Evolutionary conservation across 2,797 vertebrate species (phyloP).

Genomic region (Fundulus diaphanus): DNA sequence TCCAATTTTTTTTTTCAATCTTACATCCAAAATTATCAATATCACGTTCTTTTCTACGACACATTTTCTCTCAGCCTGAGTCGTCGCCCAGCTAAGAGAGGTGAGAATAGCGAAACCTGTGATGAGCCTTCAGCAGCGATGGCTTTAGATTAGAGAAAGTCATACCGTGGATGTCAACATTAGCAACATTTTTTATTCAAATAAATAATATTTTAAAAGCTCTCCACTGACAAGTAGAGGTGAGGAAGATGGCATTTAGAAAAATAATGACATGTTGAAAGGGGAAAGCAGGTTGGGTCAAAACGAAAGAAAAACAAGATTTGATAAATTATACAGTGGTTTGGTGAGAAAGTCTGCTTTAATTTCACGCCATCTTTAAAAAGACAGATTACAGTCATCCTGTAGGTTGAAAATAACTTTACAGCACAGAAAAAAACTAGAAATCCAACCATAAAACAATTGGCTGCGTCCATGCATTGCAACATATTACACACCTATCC

Average conservation of each 20-base stretch:
- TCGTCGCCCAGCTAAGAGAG: background rate
- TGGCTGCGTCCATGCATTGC: too few relatives aligned
- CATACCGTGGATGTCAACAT: slow-evolving; percentile 11
- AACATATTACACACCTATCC: too few relatives aligned
- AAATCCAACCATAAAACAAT: background rate
- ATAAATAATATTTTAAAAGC: slow-evolving; percentile 28
- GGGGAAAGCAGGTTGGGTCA: slow-evolving; percentile 34
- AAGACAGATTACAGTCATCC: slow-evolving; percentile 27
- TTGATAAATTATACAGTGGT: slow-evolving; percentile 25
- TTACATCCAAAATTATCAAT: background rate
- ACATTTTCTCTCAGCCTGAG: background rate
- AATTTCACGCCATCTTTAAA: slow-evolving; percentile 18
- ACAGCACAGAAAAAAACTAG: slow-evolving; percentile 47
- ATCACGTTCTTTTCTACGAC: background rate
- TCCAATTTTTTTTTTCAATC: background rate
- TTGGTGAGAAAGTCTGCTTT: slow-evolving; percentile 33
- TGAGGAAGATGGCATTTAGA: slow-evolving; percentile 6
- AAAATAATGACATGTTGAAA: slow-evolving; percentile 47
- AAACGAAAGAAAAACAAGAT: slow-evolving; percentile 18
- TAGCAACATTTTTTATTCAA: slow-evolving; percentile 1
- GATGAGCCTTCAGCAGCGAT: slow-evolving; percentile 13
- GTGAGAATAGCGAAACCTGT: background rate
- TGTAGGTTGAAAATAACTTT: slow-evolving; percentile 48
- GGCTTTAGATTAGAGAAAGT: slow-evolving; percentile 1
- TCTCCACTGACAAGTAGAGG: slow-evolving; percentile 20